Conservation (phyloP, 1,140 invertebrate genomes). For the Anastrepha obliqua region DNA sequence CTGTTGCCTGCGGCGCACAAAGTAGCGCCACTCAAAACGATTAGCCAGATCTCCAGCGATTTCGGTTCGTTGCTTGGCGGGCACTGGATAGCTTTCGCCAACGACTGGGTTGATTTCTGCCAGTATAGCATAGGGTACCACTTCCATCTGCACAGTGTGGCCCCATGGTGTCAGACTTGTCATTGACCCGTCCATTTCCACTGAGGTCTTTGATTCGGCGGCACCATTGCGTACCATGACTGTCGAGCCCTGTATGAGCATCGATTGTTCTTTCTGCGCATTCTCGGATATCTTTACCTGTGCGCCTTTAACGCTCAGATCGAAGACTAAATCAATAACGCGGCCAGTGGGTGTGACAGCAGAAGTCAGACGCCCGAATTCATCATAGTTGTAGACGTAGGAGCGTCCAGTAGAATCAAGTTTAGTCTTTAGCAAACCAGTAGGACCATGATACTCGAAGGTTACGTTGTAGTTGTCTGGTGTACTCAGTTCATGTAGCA, state of each 20-base stretch:
- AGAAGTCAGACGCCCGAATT: slow-evolving; percentile 91
- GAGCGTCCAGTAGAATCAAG: slow-evolving; percentile 92
- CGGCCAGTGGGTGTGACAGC: slow-evolving; percentile 94
- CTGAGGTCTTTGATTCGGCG: slow-evolving; percentile 85
- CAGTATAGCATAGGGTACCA: slow-evolving; percentile 88
- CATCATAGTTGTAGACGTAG: slow-evolving; percentile 96
- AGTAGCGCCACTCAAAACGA: slow-evolving; percentile 96
- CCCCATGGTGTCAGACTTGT: slow-evolving; percentile 87
- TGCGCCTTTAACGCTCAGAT: slow-evolving; percentile 91
- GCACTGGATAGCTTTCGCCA: slow-evolving; percentile 92
- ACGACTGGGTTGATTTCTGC: slow-evolving; percentile 88
- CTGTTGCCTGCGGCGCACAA: slow-evolving; percentile 82
- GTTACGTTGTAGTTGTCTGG: slow-evolving; percentile 94
- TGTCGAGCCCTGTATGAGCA: slow-evolving; percentile 90
- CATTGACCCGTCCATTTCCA: slow-evolving; percentile 88
- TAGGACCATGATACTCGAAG: slow-evolving; percentile 93
- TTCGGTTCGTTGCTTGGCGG: slow-evolving; percentile 91
- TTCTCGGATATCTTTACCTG: slow-evolving; percentile 90
- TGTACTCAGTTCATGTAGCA: slow-evolving; percentile 90
- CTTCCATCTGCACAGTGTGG: slow-evolving; percentile 89
- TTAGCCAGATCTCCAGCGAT: slow-evolving; percentile 93
- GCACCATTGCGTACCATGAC: slow-evolving; percentile 88
- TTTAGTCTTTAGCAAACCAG: slow-evolving; percentile 90
- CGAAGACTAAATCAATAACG: slow-evolving; percentile 89
- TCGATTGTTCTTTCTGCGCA: slow-evolving; percentile 85